These are phyloP conservation scores for Corythucha ciliata DNA, from an alignment of 2,888 invertebrate species.

Conservation along the genomic window DNA sequence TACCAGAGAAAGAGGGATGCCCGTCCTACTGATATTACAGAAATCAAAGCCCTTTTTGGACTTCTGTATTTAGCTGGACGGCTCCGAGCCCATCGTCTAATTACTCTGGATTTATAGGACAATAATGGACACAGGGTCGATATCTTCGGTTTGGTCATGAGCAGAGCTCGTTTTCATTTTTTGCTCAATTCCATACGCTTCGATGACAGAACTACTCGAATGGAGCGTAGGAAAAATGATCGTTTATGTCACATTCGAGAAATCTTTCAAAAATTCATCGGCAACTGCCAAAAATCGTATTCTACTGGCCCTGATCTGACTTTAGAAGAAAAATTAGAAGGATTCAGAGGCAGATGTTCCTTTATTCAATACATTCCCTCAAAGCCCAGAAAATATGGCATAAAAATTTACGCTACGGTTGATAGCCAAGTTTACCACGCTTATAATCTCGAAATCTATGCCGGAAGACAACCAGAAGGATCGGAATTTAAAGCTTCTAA, in stretches of 20 bases:
- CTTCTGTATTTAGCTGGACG: neutral
- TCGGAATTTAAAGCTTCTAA: neutral
- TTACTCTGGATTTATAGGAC: constrained; percentile 5
- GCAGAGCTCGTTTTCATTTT: neutral
- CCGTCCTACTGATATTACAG: neutral
- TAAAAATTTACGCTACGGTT: constrained; percentile 8
- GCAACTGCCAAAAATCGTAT: constrained; percentile 2
- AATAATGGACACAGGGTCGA: neutral
- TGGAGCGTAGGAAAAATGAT: neutral
- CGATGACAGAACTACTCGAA: neutral
- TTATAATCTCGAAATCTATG: constrained; percentile 16
- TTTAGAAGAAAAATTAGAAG: constrained; percentile 12
- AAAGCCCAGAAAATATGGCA: constrained; percentile 13
- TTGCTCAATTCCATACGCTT: neutral
- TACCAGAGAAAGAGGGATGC: neutral
- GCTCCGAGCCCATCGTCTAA: neutral
- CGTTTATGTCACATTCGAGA: constrained; percentile 1
- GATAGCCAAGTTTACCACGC: constrained; percentile 12
- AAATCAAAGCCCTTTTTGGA: constrained; percentile 4
- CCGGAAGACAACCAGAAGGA: constrained; percentile 18
- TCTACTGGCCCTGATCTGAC: constrained; percentile 3
- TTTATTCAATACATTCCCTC: constrained; percentile 5
- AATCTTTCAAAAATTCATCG: constrained; percentile 1
- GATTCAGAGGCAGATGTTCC: constrained; percentile 8
- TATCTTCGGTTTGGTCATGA: constrained; percentile 6